Base-by-base conservation (phyloP, 2,797 vertebrate species). In the Ceyx erithaca region DNA sequence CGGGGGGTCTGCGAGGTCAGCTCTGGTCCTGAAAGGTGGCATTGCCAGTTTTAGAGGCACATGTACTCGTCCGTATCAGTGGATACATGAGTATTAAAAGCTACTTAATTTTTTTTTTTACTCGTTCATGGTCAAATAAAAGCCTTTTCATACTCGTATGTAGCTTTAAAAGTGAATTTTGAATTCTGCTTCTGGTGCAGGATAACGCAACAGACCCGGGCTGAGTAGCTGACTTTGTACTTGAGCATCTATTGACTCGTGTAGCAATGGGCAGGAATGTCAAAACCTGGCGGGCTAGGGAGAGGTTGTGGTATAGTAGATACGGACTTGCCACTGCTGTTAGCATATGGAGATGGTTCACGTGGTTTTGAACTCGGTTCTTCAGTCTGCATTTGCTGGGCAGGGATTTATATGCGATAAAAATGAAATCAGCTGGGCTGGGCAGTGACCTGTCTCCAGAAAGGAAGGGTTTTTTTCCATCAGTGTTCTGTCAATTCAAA, bases 61-160 rank as follows among this genome's bases (percentile, higher is more conserved):
- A 10, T 3, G 19, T 11, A 14, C 72, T 52, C 6, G 0, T 58
- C n/a, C 7, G 1, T 31, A 23, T 30, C 58, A 6, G 8, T 30
- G 33, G 17, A 9, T 73, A 18, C 52, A 64, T 16, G 25, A 33
- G 7, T 43, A 12, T 43, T 41, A 35, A 67, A 70, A 57, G 35
- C 48, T 46, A 19, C 25, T 13, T 58, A 4, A 4, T 0, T 20
- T 30, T 59, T 35, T 35, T 58, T 35, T 69, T 57, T 6, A 0
- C 9, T 8, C 7, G 0, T 31, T 64, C 2, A 0, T 19, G 14
- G 4, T 17, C 6, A 81, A 78, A 23, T 73, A 18, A 61, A 69
- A 85, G 6, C 12, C 20, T 35, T 62, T 59, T n/a, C 0, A 1
- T 35, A 8, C 5, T 41, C 1, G 0, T 1, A 41, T 5, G 7